Evolutionary conservation across 2,797 vertebrate species (phyloP), one percentile per base, ranked within the genome.

Genomic region (Carcharodon carcharias): DNA sequence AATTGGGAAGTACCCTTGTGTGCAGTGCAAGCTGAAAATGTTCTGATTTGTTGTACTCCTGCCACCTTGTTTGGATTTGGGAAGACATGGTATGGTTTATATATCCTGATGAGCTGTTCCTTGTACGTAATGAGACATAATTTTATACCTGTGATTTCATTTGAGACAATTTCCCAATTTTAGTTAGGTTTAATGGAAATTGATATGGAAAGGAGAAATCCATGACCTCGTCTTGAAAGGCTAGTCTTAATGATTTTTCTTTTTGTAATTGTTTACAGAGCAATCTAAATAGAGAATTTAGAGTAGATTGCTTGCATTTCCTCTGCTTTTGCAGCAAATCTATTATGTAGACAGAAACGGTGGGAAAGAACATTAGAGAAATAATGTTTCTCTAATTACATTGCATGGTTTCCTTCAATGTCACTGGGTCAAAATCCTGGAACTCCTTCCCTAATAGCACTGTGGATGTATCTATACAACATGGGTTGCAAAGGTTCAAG

Each of bases 131-230:
- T 77, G 35, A 14, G 31, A n/a, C 73, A 77, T n/a, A 31, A 35
- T 77, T 77, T 77, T 77, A 77, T 31, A 77, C 73, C 9, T 35
- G n/a, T n/a, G 73, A 77, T 12, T 14, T n/a, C 11, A 12, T 77
- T 77, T n/a, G 35, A 77, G 35, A 77, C 7, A 21, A 88, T 91
- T 91, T 91, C 88, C 56, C 56, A 91, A 91, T 91, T 91, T 91
- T 56, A 91, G 73, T 35, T 77, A 11, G 5, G 56, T 14, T 91
- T 31, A n/a, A 7, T 91, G 4, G 11, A 91, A 91, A 14, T 91
- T n/a, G 14, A n/a, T 61, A 91, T 91, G 56, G 1, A 91, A 61
- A 61, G 56, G 31, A 14, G 88, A 91, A 61, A 91, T 61, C 56
- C 31, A 31, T 45, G 16, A 61, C 4, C 58, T 61, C 5, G 12